Evolutionary conservation across 2,888 invertebrate genomes (phyloP), one percentile per base, ranked within the genome.

Genomic region (Drosophila picticornis): DNA sequence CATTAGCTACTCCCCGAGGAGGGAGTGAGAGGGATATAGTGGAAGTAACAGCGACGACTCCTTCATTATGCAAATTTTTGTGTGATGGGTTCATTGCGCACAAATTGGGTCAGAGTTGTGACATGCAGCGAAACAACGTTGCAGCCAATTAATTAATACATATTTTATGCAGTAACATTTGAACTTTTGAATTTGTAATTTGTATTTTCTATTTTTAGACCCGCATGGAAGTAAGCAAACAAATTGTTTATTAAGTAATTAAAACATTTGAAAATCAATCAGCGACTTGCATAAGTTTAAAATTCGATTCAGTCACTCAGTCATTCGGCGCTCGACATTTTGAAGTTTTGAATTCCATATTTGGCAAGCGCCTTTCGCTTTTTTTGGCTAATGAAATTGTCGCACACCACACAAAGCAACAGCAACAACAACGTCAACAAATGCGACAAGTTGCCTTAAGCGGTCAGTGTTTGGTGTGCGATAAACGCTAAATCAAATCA

Each of bases 381-480:
- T 82, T 81, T 74, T 81, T 74, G 82, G 81, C 87, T 86, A 86
- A 86, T 88, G 84, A 80, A 86, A 88, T 88, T 86, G 85, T 86
- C 89, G 75, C 89, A 77, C 46, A 81, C 60, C 64, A 63, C 64
- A 81, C 40, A 66, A 46, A 67, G 40, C 70, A 68, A 60, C 40
- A 51, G 34, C 38, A 63, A 34, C 59, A 72, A 7, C 11, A 43
- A 56, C 22, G 68, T n/a, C 63, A 75, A 52, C 59, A 52, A 68
- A 55, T 48, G 38, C 34, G 64, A 56, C 77, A 59, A 67, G 85
- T 75, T 86, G 72, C 84, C 84, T 61, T 84, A 84, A 81, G 65
- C 73, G 87, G 81, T 32, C 80, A 70, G 43, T 75, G 65, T 66
- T 76, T 72, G 72, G 79, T 81, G 83, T 72, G 70, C 69, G 68